Evolutionary conservation across 2,113 vertebrate genomes (phyloP), one percentile per base, ranked within the genome.

Genomic region (Eublepharis macularius): DNA sequence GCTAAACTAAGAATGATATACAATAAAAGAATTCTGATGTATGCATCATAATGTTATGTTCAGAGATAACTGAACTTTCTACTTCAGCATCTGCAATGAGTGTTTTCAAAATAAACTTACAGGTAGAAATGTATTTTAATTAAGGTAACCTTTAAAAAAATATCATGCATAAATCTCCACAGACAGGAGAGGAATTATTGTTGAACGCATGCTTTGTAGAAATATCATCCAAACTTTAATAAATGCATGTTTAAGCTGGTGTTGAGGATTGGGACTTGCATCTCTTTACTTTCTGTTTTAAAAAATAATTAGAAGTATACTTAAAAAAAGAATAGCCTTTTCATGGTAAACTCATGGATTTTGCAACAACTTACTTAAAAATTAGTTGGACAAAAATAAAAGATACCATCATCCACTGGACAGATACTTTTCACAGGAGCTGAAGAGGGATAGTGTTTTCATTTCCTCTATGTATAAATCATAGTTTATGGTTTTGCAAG

Each of bases 261-360:
- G 82, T 10, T 77, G 70, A 91, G 88, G 87, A 92, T 81, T 89
- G 92, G 89, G 70, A 82, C 60, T 72, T 88, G 69, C 84, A 91
- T 89, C 89, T 6, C 83, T 92, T 92, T 81, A 39, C 54, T 0
- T 6, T 89, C 83, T 90, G 66, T 68, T 92, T 91, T 77, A 89
- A 76, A 83, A 77, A 73, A 72, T 82, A 91, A 93, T 91, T 86
- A 91, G 74, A 49, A 54, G 41, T 47, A 6, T 68, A 84, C 66
- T 89, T 57, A 81, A 88, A 81, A 63, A 90, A 92, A 70, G 78
- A 88, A 87, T 78, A 57, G 34, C 73, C 2, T 80, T 65, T 74
- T 90, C 43, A 68, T 82, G 85, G 77, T 60, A 87, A 51, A 87
- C 76, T 73, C 81, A 86, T 68, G 90, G 69, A 87, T 86, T 68